These are phyloP conservation scores for Macrophya alboannulata DNA, from an alignment of 2,888 invertebrate genomes.

Conservation along the genomic window DNA sequence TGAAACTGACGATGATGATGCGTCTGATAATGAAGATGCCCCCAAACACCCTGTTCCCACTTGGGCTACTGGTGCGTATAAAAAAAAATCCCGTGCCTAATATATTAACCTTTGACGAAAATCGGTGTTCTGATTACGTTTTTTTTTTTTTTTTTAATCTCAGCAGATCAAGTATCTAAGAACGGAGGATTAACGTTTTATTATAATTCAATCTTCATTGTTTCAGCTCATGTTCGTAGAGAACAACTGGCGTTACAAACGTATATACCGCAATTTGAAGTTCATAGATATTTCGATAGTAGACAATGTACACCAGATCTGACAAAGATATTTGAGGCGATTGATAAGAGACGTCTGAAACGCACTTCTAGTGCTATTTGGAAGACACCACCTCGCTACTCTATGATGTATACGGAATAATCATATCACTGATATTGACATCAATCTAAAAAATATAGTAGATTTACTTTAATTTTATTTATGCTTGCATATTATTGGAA, in stretches of 20 bases:
- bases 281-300: constrained; percentile 83
- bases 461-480: constrained; percentile 40
- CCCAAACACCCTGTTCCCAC: constrained; percentile 75
- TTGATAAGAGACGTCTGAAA: constrained; percentile 85
- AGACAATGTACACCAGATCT: constrained; percentile 84
- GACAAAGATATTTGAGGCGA: constrained; percentile 85
- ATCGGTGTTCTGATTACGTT: neutral
- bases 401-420: constrained; percentile 78
- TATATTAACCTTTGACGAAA: neutral
- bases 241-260: constrained; percentile 80
- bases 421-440: neutral
- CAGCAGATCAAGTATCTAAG: neutral
- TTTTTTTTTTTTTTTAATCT: neutral
- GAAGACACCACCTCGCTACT: constrained; percentile 87
- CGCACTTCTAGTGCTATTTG: constrained; percentile 89
- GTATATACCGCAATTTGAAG: constrained; percentile 76
- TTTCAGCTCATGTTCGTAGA: constrained; percentile 79
- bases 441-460: constrained; percentile 15
- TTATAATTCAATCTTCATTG: constrained; percentile 37
- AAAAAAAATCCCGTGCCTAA: neutral
- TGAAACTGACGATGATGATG: constrained; percentile 77
- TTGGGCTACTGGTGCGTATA: constrained; percentile 73
- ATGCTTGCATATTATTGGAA: constrained; percentile 26
- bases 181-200: neutral
- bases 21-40: constrained; percentile 73